phyloP scores from a whole-genome alignment of 2,113 vertebrate genomes.

The Megalops atlanticus region DNA sequence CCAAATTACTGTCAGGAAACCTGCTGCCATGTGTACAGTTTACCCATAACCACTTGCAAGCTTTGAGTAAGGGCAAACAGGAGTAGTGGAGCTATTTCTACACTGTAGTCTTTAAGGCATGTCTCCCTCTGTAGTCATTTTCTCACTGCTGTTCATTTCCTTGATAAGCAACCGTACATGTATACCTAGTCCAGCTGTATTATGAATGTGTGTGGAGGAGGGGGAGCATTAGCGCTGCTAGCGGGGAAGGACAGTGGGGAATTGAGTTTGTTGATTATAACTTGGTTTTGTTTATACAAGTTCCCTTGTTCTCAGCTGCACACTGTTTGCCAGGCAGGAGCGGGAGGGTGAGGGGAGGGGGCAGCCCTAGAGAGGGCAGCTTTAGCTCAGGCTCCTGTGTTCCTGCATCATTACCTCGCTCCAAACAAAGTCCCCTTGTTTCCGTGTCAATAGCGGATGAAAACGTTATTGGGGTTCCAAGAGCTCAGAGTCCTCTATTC shows the following conservation, averaged over 20 bases:
- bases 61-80: constrained; percentile 41
- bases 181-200: constrained; percentile 40
- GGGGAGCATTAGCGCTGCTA: constrained; percentile 66
- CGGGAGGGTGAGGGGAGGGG: neutral
- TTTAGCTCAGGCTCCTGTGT: constrained; percentile 65
- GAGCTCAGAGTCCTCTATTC: constrained; percentile 67
- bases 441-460: constrained; percentile 78
- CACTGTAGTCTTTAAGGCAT: constrained; percentile 42
- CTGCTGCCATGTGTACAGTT: constrained; percentile 39
- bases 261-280: constrained; percentile 71
- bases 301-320: constrained; percentile 66
- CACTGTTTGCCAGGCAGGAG: constrained; percentile 64
- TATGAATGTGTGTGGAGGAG: constrained; percentile 50
- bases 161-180: constrained; percentile 48
- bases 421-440: constrained; percentile 71
- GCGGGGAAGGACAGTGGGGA: constrained; percentile 68
- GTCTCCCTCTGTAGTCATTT: constrained; percentile 32
- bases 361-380: constrained; percentile 65
- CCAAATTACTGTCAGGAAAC: constrained; percentile 29
- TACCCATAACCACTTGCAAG: constrained; percentile 29
- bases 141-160: constrained; percentile 33
- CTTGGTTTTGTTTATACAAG: constrained; percentile 70
- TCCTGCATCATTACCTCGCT: constrained; percentile 76
- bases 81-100: constrained; percentile 44
- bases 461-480: constrained; percentile 80